Evolutionary conservation across 2,888 invertebrate species (phyloP), one percentile per base, ranked within the genome.

Genomic region (Druceiella hillmani): DNA sequence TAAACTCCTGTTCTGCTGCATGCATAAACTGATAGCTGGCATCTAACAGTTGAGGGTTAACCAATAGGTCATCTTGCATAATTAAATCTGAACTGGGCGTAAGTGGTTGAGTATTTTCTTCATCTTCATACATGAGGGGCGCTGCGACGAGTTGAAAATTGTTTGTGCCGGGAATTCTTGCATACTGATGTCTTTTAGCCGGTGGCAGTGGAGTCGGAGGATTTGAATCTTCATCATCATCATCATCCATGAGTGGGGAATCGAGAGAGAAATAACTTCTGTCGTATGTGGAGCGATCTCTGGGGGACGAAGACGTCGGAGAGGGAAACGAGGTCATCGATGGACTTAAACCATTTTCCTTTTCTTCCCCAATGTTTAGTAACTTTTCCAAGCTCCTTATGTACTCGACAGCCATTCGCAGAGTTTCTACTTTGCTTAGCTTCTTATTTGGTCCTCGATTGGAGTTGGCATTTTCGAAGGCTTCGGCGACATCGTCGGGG

Each of bases 381-480:
- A 91, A 59, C 50, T 77, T 78, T 58, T 91, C 87, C 34, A 92
- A 65, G 45, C 85, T 87, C 45, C 86, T 67, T 46, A 92, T 92
- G 55, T 92, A 92, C 55, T 91, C 90, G 1, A 92, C 89, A 4
- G 91, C 92, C 83, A 90, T 89, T 31, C 88, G 75, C 26, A 92
- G 62, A 0, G 92, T 92, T 64, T 92, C 92, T 2, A 90, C 89
- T 71, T 90, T 90, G 52, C 87, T 87, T 3, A 88, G 64, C 54
- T 90, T 90, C 55, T 88, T 89, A 49, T 78, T 78, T 1, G 75
- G 70, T 14, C 83, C 81, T 46, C 80, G 65, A 11, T 80, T 80
- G 26, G 75, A 77, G 39, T 79, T 81, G 4, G 78, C 76, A 20
- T 66, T 74, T 58, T 79, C 82, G 44, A 79, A 83, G 1, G 76